Base-by-base conservation (phyloP, 2,113 vertebrate species). In the Amphiprion ocellaris region DNA sequence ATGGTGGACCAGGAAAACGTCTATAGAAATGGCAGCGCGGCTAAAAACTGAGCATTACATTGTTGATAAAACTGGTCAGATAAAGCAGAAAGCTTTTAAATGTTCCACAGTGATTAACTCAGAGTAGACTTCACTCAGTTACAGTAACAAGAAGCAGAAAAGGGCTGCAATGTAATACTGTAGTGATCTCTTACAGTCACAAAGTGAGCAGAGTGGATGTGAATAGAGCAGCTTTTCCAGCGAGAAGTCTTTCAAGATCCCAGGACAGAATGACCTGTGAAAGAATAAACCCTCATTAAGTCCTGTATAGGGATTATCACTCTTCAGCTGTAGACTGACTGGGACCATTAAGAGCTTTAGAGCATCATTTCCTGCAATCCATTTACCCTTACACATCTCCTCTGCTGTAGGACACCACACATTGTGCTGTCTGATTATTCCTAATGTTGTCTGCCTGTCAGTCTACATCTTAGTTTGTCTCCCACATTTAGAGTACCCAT, bases 381-480 rank as follows among this genome's bases (percentile, higher is more conserved):
- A 65, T 85, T 78, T 72, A 59, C 75, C 71, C 47, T 61, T 37
- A 87, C 72, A 85, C 69, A 44, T 75, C 69, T 78, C 60, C 64
- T 69, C 72, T 66, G 70, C 69, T 82, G 78, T 61, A 28, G 74
- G 77, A 78, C 70, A 75, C 64, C 69, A 67, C 83, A 55, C 72
- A 65, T 47, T 71, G 74, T 58, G 67, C 74, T n/a, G 74, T 61
- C 69, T 82, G 82, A 90, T 85, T 77, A 77, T 87, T 89, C 72
- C 50, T 77, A 83, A 72, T 85, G 78, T 77, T 63, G 62, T 74
- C 70, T 63, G 71, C 79, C 84, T 77, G 84, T 87, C 89, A 77
- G 47, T 77, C 39, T 69, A 78, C 78, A 73, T 84, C 83, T 85
- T 74, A 87, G 80, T 77, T 89, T 84, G 69, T 41, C 81, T 75